Base-by-base conservation (phyloP, 2,113 vertebrate genomes). In the Datnioides undecimradiatus region DNA sequence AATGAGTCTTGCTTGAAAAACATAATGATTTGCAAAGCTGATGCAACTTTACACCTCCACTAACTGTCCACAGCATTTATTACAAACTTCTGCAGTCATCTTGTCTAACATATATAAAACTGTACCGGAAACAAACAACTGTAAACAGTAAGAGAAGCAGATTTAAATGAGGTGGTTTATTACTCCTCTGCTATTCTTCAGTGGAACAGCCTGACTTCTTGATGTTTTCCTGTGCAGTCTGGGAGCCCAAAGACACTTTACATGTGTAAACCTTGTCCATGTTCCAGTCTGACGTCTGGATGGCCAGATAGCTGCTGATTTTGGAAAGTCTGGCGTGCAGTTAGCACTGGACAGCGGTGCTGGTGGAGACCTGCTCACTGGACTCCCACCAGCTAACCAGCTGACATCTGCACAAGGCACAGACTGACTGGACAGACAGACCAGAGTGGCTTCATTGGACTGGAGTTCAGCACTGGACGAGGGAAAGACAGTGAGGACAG, bases 401-500 rank as follows among this genome's bases (percentile, higher is more conserved):
- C 57, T 92, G 11, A n/a, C n/a, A 36, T 91, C 87, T 71, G 63
- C 84, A 66, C 91, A 87, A 52, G 45, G 33, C 5, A 3, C 16
- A 70, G 90, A 83, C 89, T 64, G 58, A 88, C 69, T 82, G 87
- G 92, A 67, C 63, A 91, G 79, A 79, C 94, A 95, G 81, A 92
- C 59, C 77, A 95, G 83, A 79, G 90, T 73, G 76, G 77, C 90
- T 90, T 85, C 84, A 41, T 29, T 5, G 38, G 88, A 74, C 87
- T 83, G 79, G 62, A 92, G 87, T 75, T 92, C 90, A 87, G 81
- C 74, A 21, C 60, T 88, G 93, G 92, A 90, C 0, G 91, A 90
- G 88, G 88, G 91, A 38, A 92, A 88, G 80, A 93, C 60, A 5
- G 85, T 93, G 74, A 93, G 81, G 62, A 91, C 91, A 67, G 92